Base-by-base conservation (phyloP, 2,113 vertebrate species). In the Himantopus leucocephalus region DNA sequence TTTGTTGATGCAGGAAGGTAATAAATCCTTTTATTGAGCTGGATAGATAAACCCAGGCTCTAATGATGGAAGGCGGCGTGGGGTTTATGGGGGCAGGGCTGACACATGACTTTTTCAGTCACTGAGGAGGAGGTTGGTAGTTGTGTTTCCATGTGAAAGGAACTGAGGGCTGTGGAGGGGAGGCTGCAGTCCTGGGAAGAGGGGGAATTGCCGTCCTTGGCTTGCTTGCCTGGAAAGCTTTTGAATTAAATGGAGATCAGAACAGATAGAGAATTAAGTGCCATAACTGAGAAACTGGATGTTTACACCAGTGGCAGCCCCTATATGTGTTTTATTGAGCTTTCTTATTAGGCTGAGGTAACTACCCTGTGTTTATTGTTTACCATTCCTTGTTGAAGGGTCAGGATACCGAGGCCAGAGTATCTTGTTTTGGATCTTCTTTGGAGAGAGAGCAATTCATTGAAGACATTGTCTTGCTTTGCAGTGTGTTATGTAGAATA, bases 21-120 rank as follows among this genome's bases (percentile, higher is more conserved):
- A 32, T n/a, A 81, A 87, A 74, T 78, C n/a, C 14, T 84, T 87
- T 66, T 35, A 15, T 41, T 45, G n/a, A 60, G 52, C 53, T 90
- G 53, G 79, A 53, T 8, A 59, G 32, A 39, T 60, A 89, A 87
- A 45, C 5, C 3, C 37, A 47, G 48, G 20, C 34, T 41, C 24
- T 76, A 56, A 43, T 0, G 10, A 12, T 52, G 58, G 32, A 66
- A 77, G 1, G 6, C 6, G 0, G 41, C 21, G 21, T 5, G 8
- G 27, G 8, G 5, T 39, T 81, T 93, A 15, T 43, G 30, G 43
- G 17, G 15, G 4, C n/a, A 43, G 39, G 6, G 30, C 58, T 80
- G 84, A 55, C 17, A 9, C 2, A 0, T 63, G 34, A 43, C 43
- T 48, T 53, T 43, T 66, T 70, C 5, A 1, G 16, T 82, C 56